Evolutionary conservation across 2,797 vertebrate species (phyloP).

Genomic region (Cichlasoma orientale): DNA sequence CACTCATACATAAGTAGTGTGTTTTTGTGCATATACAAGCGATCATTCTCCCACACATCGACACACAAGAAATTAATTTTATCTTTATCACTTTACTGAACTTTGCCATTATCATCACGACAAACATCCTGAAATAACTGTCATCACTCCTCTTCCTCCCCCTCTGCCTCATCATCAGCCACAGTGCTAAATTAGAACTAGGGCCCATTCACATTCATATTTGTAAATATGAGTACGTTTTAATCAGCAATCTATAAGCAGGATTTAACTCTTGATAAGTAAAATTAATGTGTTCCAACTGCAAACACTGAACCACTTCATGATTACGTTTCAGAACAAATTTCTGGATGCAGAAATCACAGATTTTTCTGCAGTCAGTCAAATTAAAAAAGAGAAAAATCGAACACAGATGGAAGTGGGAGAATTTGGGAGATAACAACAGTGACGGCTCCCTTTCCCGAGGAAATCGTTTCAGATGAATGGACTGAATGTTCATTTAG

Average conservation of each 20-base stretch:
- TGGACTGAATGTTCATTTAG: slow-evolving; percentile 11
- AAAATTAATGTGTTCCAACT: neutral
- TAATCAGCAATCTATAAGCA: slow-evolving; percentile 18
- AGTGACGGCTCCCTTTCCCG: slow-evolving; percentile 11
- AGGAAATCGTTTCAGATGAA: slow-evolving; percentile 35
- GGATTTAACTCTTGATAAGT: neutral
- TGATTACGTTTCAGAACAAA: slow-evolving; percentile 6
- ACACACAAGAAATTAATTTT: neutral
- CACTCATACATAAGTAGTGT: neutral
- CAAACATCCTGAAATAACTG: slow-evolving; percentile 29
- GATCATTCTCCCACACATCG: neutral
- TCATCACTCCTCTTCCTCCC: slow-evolving; percentile 33
- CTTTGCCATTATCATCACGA: slow-evolving; percentile 25
- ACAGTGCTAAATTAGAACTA: slow-evolving; percentile 5
- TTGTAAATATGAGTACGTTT: slow-evolving; percentile 4
- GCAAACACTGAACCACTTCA: neutral
- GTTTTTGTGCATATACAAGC: neutral
- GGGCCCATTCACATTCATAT: slow-evolving; percentile 8
- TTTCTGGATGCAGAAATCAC: slow-evolving; percentile 11
- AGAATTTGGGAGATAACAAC: slow-evolving; percentile 27
- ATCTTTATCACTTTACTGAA: slow-evolving; percentile 24
- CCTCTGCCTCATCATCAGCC: slow-evolving; percentile 16
- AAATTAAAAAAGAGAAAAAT: slow-evolving; percentile 2
- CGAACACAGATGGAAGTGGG: slow-evolving; percentile 49
- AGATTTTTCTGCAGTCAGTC: slow-evolving; percentile 2